Percentiles rank a stretch among this genome's conserved stretches.
These are phyloP conservation scores for Callipepla squamata DNA, from an alignment of 2,113 vertebrate species.

Conservation along the genomic window DNA sequence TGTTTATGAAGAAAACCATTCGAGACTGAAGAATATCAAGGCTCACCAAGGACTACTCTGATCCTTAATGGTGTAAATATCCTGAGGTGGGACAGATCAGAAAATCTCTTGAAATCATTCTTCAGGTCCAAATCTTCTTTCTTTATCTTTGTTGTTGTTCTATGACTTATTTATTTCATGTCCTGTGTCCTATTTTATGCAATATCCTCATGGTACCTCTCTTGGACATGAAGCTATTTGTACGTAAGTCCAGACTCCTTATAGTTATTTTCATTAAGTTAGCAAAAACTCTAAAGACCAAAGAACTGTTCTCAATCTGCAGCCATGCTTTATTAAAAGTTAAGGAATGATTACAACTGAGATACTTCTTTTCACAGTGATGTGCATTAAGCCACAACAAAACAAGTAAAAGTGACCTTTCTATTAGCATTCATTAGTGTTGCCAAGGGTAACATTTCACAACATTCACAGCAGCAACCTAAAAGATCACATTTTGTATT, in stretches of 20 bases:
- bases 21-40: not conserved
- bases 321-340: not conserved
- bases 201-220: not conserved
- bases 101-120: not conserved
- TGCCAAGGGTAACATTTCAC: not conserved
- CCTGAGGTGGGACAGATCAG: not conserved
- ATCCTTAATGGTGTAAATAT: not conserved
- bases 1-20: not conserved
- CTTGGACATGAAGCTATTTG: not conserved
- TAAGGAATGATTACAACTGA: not conserved
- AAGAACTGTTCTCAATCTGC: not conserved
- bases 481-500: not conserved
- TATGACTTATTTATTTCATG: not conserved
- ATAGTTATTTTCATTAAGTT: conserved; percentile 6
- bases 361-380: not conserved
- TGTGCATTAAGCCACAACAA: not conserved
- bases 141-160: not conserved
- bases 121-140: not conserved
- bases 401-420: conserved; percentile 1
- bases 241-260: not conserved
- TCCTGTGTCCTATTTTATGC: not conserved
- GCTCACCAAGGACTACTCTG: not conserved
- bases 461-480: not conserved
- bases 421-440: not conserved
- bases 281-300: not conserved